Conservation (phyloP, 2,797 vertebrate species). For the Acipenser ruthenus region DNA sequence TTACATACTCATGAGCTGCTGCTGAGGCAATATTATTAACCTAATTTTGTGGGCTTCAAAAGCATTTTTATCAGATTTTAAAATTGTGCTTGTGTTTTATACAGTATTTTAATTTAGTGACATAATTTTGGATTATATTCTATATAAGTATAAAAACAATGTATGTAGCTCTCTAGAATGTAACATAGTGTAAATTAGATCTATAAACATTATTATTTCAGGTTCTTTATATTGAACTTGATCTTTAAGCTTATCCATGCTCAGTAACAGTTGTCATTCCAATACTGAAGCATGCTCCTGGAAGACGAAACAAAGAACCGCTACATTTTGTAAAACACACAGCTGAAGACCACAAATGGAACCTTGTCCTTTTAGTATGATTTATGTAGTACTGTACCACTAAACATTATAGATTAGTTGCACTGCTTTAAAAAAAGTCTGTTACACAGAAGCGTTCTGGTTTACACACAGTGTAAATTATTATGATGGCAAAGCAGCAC, state of each 20-base stretch:
- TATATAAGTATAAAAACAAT: no score
- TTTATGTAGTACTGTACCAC: background rate
- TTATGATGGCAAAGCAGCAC: no score
- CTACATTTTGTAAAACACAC: background rate
- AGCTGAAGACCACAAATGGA: background rate
- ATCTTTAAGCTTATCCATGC: background rate
- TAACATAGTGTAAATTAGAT: no score
- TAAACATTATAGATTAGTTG: no score
- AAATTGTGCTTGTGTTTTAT: background rate
- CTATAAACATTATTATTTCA: background rate
- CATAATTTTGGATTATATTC: background rate
- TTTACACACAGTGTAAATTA: constrained; percentile 17
- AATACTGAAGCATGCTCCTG: background rate
- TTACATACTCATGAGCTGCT: no score
- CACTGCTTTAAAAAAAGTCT: background rate
- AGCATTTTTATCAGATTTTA: background rate
- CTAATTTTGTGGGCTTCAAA: no score
- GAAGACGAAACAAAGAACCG: background rate
- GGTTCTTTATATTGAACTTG: background rate
- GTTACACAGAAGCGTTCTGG: background rate
- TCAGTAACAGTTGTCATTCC: no score
- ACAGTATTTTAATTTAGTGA: background rate
- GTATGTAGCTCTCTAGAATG: no score
- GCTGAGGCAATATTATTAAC: no score
- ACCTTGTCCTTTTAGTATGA: background rate